Evolutionary conservation across 2,888 invertebrate genomes (phyloP), one percentile per base, ranked within the genome.

Genomic region (Serrognathus titanus): DNA sequence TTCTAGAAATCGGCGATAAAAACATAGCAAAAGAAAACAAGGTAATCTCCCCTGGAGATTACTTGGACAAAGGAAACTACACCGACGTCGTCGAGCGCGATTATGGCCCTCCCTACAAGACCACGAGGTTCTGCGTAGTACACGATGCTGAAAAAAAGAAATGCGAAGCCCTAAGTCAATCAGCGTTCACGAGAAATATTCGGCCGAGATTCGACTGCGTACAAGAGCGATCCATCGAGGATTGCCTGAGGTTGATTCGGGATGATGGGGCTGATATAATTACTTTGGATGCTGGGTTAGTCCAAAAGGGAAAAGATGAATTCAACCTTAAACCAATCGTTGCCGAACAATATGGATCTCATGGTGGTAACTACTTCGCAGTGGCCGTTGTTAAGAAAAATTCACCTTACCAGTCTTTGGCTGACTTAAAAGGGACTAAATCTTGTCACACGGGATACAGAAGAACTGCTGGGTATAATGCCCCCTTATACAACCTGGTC

Each of bases 171-270:
- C 82, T 94, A 70, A 81, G 84, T 0, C 82, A 82, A 57, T 88
- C 88, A 35, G 88, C 92, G 0, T 89, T 86, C 74, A 88, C 91
- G 2, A 81, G 92, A 54, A 88, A 91, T 69, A 86, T 91, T 41
- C 81, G 92, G 5, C 95, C 95, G 0, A 84, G 86, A 63, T 81
- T 94, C 48, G 87, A 89, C 69, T 96, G 95, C 71, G 79, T 88
- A 1, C 79, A 82, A 60, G 85, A 88, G 43, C 79, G 82, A 39
- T 82, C 82, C 24, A 81, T 85, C 47, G 82, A 84, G 8, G 83
- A 82, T 36, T 92, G 92, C 71, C 77, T 90, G 69, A 81, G 82
- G 61, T 82, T 82, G 47, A 84, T 92, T 8, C 81, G 83, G 67
- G 83, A 85, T 63, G 85, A 86, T 61, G 84, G 84, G 1, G 87